A percentile compares a stretch with the other conserved stretches of the same genome.
Conservation (phyloP, 1,140 invertebrate species). For the Aphaenogaster floridana region DNA sequence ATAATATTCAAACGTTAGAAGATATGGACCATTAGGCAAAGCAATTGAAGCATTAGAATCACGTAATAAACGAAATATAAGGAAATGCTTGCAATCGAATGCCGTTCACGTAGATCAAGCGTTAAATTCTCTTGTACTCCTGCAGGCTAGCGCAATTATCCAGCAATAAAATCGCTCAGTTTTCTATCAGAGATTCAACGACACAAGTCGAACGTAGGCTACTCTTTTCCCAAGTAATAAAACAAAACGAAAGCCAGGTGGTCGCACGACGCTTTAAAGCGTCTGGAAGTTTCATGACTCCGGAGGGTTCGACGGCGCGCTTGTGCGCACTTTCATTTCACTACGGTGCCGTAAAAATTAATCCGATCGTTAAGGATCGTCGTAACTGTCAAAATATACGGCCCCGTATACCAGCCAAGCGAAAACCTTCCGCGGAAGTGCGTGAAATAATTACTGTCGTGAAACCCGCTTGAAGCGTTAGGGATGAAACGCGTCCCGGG, state of each 20-base stretch:
- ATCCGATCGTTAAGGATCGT: slow-evolving; percentile 83
- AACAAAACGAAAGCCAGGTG: slow-evolving; percentile 43
- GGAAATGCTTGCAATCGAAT: background rate
- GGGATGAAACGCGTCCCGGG: slow-evolving; percentile 22
- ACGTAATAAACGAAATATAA: background rate
- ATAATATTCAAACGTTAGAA: background rate
- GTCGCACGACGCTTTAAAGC: slow-evolving; percentile 50
- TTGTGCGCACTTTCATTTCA: slow-evolving; percentile 77
- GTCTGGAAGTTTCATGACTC: slow-evolving; percentile 51
- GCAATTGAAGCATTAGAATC: background rate
- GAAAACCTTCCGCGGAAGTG: slow-evolving; percentile 70
- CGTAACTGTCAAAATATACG: slow-evolving; percentile 84
- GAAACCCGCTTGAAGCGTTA: slow-evolving; percentile 34
- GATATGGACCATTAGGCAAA: background rate
- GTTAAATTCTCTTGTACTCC: slow-evolving; percentile 9
- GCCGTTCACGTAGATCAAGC: background rate
- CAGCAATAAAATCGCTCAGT: slow-evolving; percentile 21
- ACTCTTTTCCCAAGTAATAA: slow-evolving; percentile 43
- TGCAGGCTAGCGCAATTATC: background rate
- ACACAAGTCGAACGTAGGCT: background rate
- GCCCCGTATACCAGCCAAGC: slow-evolving; percentile 71
- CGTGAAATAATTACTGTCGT: slow-evolving; percentile 61
- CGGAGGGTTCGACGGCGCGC: background rate
- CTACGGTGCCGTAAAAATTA: slow-evolving; percentile 83
- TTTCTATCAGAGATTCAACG: slow-evolving; percentile 43